phyloP scores from a whole-genome alignment of 2,888 invertebrate species.

The Sepiola atlantica region DNA sequence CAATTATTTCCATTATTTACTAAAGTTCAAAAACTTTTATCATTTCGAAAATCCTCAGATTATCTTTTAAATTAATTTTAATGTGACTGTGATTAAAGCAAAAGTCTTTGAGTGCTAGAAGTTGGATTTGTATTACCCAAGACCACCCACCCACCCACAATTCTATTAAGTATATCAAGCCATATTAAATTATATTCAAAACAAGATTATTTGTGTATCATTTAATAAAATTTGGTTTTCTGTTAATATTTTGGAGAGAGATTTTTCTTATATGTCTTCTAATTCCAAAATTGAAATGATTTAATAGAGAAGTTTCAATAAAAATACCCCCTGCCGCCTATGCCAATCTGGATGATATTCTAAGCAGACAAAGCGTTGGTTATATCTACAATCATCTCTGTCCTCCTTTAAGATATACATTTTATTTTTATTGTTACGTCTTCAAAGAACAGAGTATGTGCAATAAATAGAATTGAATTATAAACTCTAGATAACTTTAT shows the following conservation, averaged over 20 bases:
- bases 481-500: not conserved
- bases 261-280: not conserved
- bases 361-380: not conserved
- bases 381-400: not conserved
- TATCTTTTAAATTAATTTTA: not conserved
- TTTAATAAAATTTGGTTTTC: not conserved
- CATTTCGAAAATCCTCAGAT: not conserved
- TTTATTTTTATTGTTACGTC: not conserved
- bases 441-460: not conserved
- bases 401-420: not conserved
- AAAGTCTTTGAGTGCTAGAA: not conserved
- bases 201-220: not conserved
- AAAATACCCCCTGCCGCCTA: not conserved
- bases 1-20: not conserved
- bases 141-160: too few species aligned
- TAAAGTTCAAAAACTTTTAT: not conserved
- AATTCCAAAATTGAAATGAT: not conserved
- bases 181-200: not conserved
- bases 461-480: not conserved
- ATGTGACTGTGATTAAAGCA: not conserved
- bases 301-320: not conserved
- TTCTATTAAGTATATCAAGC: not conserved
- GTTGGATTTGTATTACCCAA: not conserved
- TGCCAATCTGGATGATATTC: not conserved
- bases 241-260: not conserved